Base-by-base conservation (phyloP, 2,113 vertebrate genomes). In the Pao palembangensis region DNA sequence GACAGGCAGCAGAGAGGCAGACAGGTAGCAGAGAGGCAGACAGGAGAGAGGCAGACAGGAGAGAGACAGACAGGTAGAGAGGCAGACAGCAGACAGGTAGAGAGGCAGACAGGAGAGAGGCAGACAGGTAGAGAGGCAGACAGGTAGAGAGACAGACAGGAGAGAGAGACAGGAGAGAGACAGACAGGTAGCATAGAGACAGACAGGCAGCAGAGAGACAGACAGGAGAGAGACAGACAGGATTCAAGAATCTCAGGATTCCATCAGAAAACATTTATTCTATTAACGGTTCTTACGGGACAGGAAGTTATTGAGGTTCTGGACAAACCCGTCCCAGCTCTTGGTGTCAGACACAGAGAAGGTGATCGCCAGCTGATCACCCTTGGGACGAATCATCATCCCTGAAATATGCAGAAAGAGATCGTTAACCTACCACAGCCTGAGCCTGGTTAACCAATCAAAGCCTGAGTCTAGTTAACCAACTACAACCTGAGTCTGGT, bases 341-440 rank as follows among this genome's bases (percentile, higher is more conserved):
- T 85, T 67, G 0, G 66, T 65, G 20, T 84, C 43, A 0, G 79
- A 78, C 0, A 69, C 16, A 0, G 79, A 80, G 67, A 70, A 87
- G 0, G 25, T 55, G 53, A 88, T 83, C 21, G 87, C 82, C 67
- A 88, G 69, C 67, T 82, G 79, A 2, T 86, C 73, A 0, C 85
- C 87, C 23, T 76, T 81, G 0, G 87, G 87, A 70, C 82, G 87
- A 52, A 88, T 88, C 85, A 87, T 88, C 84, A 88, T 81, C 43
- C 87, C 87, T 88, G 61, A 56, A 82, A 81, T 17, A 60, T 0
- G 18, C 19, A 19, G 10, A 48, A 17, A 8, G 17, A 44, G 16
- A 18, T 2, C 17, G 46, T 4, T 23, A 48, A 3, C 34, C 5
- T 28, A 23, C 21, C 21, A 23, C 21, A 23, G 21, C 3, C 21